Base-by-base conservation (phyloP, 2,888 invertebrate genomes). In the Hypselothyrea guttata region DNA sequence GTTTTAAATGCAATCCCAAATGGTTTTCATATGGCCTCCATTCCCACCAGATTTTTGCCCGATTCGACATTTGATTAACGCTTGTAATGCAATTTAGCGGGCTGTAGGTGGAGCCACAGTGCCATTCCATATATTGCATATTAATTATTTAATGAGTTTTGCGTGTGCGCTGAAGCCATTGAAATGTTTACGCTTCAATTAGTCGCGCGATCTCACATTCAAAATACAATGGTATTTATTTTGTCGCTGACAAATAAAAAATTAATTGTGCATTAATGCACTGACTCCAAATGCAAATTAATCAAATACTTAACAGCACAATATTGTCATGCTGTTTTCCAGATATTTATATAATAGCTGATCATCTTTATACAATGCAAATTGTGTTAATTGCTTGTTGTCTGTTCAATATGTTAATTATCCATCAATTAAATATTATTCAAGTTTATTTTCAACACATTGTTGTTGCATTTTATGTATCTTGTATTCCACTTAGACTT, bases 131-230 rank as follows among this genome's bases (percentile, higher is more conserved):
- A 63, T 56, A 48, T 53, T 47, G 38, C 31, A 76, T 79, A n/a
- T n/a, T n/a, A 54, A 79, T 63, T 77, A 73, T 79, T 79, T 63
- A 64, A 83, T 77, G 81, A 48, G 58, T 69, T 49, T 42, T 65
- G 34, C 54, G 44, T 51, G 27, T n/a, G 38, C 40, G 0, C 38
- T 56, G 42, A 58, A 62, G 61, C 62, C 65, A 69, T 79, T 72
- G 79, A 67, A 79, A 74, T 79, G 81, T 81, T 81, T 60, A 71
- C 78, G 58, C 71, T 62, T 74, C 82, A 84, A 84, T 84, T 78
- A 77, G 84, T 55, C 52, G 27, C 18, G 13, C 51, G 46, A 54
- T 53, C 49, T 41, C 52, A 41, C 38, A 40, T 38, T 65, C 35
- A 41, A 42, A n/a, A 42, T 31, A 63, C 38, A 46, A 38, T 28